phyloP scores from a whole-genome alignment of 2,888 invertebrate genomes.

The Imbricaverruca yamaguchii region DNA sequence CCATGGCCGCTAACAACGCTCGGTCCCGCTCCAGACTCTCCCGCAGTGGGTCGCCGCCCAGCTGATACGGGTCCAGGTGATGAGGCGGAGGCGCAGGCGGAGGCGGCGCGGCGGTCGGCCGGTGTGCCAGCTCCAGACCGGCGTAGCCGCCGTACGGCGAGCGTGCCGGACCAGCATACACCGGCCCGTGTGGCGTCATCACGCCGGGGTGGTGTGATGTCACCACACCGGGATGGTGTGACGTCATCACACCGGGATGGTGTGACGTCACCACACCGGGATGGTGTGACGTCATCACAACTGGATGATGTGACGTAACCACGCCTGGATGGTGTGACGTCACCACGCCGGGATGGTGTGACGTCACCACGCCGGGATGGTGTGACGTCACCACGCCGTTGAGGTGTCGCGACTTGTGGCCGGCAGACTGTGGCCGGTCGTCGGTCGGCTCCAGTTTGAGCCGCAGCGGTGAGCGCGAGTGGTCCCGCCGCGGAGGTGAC shows the following conservation, averaged over 20 bases:
- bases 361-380: no score
- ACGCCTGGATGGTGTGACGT: no score
- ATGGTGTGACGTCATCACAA: neutral
- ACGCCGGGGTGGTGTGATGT: no score
- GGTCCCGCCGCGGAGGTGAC: slow-evolving; percentile 25
- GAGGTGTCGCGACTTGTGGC: neutral
- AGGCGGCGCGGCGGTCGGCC: neutral
- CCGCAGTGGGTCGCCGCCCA: neutral
- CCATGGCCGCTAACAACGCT: neutral
- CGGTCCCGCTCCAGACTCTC: slow-evolving; percentile 6
- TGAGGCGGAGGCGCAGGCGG: neutral
- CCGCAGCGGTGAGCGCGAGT: slow-evolving; percentile 26
- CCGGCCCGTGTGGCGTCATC: neutral
- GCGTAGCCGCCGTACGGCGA: neutral
- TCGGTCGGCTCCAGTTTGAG: slow-evolving; percentile 2
- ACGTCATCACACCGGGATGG: no score
- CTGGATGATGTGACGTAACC: neutral
- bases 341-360: no score
- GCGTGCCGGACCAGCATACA: neutral
- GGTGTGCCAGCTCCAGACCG: neutral
- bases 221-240: no score
- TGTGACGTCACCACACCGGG: no score
- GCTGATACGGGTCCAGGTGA: slow-evolving; percentile 5
- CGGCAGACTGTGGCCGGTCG: slow-evolving; percentile 7
- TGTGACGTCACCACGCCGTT: neutral